A percentile compares a stretch with the other conserved stretches of the same genome.
Conservation (phyloP, 2,797 vertebrate species). For the Phrynocephalus vlangalii region DNA sequence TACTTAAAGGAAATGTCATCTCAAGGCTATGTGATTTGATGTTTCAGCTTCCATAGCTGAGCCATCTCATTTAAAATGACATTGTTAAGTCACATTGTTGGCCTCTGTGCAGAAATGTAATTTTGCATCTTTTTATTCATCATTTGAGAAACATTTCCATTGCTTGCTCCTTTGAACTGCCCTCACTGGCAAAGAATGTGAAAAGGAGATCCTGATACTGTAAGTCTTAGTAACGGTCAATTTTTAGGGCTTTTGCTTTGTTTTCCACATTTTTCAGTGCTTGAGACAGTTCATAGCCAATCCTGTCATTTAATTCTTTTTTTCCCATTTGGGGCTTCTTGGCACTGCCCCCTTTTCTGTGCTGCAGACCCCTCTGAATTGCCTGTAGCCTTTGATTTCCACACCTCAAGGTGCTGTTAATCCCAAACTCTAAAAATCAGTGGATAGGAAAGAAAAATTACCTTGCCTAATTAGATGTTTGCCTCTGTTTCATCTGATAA, state of each 20-base stretch:
- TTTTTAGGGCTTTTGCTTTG: background rate
- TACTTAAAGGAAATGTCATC: background rate
- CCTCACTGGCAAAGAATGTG: background rate
- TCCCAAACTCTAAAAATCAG: background rate
- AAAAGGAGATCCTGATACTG: background rate
- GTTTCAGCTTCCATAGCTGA: background rate
- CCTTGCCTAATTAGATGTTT: slow-evolving; percentile 5
- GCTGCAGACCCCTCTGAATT: background rate
- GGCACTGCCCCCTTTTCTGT: background rate
- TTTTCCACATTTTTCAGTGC: background rate
- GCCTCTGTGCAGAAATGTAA: slow-evolving; percentile 6
- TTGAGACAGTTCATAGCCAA: background rate
- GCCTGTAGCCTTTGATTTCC: background rate
- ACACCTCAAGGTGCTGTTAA: slow-evolving; percentile 8
- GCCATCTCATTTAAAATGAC: slow-evolving; percentile 40
- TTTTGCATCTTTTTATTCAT: slow-evolving; percentile 19
- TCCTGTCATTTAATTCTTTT: background rate
- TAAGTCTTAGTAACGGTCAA: background rate
- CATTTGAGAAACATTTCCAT: background rate
- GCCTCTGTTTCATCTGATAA: slow-evolving; percentile 11
- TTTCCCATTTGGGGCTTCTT: background rate
- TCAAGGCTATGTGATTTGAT: background rate
- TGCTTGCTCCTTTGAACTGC: background rate
- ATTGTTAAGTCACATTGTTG: background rate
- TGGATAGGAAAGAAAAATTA: slow-evolving; percentile 9